These are phyloP conservation scores for Podocnemis expansa DNA, from an alignment of 2,113 vertebrate species.

Conservation along the genomic window DNA sequence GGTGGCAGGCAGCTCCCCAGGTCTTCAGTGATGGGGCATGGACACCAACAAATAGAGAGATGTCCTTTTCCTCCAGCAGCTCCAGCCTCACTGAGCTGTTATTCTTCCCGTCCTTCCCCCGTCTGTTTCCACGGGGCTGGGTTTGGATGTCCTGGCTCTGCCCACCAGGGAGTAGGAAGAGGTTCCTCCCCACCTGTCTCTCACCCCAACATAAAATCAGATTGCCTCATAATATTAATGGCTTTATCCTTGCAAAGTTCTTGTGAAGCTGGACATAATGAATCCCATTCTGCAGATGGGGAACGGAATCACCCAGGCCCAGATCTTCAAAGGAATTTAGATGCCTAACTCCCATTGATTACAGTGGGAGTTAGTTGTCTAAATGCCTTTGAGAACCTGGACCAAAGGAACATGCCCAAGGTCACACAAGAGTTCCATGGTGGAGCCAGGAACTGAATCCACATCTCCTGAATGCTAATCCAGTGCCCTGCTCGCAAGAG, in stretches of 20 bases:
- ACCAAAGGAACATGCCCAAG: neutral
- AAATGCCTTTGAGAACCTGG: neutral
- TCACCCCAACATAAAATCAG: neutral
- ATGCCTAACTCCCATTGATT: neutral
- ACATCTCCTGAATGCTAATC: neutral
- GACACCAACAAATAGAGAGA: no score
- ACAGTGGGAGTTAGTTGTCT: neutral
- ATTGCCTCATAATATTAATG: neutral
- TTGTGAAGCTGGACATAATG: neutral
- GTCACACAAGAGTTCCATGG: neutral
- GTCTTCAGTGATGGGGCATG: no score
- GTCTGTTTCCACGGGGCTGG: no score
- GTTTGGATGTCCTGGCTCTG: no score
- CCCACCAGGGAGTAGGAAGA: no score
- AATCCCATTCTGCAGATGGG: neutral
- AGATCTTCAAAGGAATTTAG: neutral
- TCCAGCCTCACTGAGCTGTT: no score
- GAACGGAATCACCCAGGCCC: neutral
- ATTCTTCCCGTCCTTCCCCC: no score
- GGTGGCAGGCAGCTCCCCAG: no score
- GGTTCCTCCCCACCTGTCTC: no score
- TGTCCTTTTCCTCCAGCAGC: no score
- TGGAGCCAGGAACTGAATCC: rapidly evolving
- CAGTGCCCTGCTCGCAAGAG: rapidly evolving
- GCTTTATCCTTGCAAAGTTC: neutral